Base-by-base conservation (phyloP, 2,797 vertebrate genomes). In the Acipenser oxyrinchus region DNA sequence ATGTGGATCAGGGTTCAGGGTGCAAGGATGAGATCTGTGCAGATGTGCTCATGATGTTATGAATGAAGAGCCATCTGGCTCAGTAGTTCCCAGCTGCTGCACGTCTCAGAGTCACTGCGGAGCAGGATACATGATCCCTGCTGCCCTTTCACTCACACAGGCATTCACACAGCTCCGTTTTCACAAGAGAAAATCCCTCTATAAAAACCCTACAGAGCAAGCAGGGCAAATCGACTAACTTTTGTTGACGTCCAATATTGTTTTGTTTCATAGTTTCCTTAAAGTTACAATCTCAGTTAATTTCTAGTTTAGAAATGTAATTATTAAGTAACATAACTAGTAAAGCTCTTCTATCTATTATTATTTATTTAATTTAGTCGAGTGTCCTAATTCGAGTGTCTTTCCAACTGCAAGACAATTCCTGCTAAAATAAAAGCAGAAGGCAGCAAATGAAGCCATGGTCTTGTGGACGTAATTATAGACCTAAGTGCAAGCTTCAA, bases 211-310 rank as follows among this genome's bases (percentile, higher is more conserved):
- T 55, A 48, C 9, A 10, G 10, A 48, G 64, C 78, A 69, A 68
- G 48, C 49, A 49, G 73, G 73, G 73, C 78, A 76, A 77, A 75
- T 63, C 66, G 60, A 87, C 86, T 86, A 80, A 84, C 84, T 82
- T 84, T 79, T 62, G 69, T 66, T 75, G 68, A 71, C 71, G 76
- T 82, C 81, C 80, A 77, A 79, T 70, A 71, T 76, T 48, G 10
- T 49, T 49, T 15, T 2, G 48, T 5, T 10, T 15, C 6, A 15
- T 66, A 11, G 12, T 37, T 10, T 59, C 12, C 23, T 37, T 49
- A n/a, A n/a, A 59, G 6, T 48, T 37, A 8, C 53, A 75, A 73
- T 77, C 71, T 37, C 65, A 49, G 57, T 68, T 65, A 68, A 66
- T 71, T 63, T 59, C 57, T 77, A 80, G 78, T 80, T 72, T 53